Conservation (phyloP, 2,797 vertebrate genomes). For the Hoplostethus atlanticus region DNA sequence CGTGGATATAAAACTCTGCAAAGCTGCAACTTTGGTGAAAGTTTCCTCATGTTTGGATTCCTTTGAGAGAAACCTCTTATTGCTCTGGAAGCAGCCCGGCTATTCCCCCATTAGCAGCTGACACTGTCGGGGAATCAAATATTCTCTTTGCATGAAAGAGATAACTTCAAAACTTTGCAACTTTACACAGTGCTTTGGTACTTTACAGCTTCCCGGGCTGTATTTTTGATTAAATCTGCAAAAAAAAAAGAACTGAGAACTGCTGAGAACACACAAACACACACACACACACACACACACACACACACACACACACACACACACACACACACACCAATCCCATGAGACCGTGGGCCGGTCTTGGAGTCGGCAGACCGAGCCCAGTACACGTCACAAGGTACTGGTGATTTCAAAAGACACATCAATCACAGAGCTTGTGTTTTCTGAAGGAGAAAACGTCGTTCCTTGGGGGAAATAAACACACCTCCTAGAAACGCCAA, state of each 20-base stretch:
- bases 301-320: neutral
- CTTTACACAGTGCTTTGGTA: conserved; percentile 32
- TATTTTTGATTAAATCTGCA: conserved; percentile 51
- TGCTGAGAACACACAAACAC: neutral
- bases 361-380: conserved; percentile 32
- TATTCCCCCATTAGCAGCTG: conserved; percentile 50
- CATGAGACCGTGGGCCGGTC: conserved; percentile 8
- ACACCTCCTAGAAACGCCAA: conserved; percentile 49
- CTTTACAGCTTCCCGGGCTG: conserved; percentile 32
- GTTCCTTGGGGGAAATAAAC: conserved; percentile 55
- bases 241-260: neutral
- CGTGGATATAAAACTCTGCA: conserved; percentile 23
- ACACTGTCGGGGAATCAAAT: conserved; percentile 60
- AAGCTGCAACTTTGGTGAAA: conserved; percentile 21
- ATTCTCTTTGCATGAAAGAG: conserved; percentile 65
- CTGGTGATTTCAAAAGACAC: conserved; percentile 46
- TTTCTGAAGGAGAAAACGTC: conserved; percentile 42
- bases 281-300: neutral
- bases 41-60: conserved; percentile 22
- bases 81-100: conserved; percentile 31
- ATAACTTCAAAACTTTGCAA: conserved; percentile 51
- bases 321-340: neutral
- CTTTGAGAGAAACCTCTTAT: conserved; percentile 37
- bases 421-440: conserved; percentile 43
- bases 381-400: conserved; percentile 35